A percentile compares a stretch with the other conserved stretches of the same genome.
Evolutionary conservation across 2,113 vertebrate genomes (phyloP).

Genomic region (Actenoides lindsayi): DNA sequence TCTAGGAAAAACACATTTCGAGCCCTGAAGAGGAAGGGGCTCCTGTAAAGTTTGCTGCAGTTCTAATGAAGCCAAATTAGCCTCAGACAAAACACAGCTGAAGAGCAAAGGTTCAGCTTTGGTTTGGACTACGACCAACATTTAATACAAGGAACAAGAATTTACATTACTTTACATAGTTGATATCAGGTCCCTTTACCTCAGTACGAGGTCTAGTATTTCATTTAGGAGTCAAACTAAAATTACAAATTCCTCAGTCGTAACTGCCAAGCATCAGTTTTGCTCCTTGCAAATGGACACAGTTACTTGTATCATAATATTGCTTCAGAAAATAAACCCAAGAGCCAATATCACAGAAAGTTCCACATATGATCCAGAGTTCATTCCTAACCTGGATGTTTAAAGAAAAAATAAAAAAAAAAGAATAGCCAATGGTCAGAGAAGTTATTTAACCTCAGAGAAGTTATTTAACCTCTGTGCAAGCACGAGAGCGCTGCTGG

Average conservation of each 20-base stretch:
- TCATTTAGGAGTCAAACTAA: background rate
- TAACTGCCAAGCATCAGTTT: constrained; percentile 37
- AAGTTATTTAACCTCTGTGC: background rate
- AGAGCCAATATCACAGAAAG: background rate
- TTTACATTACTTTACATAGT: constrained; percentile 56
- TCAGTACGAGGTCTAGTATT: background rate
- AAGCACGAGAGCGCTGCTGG: constrained; percentile 65
- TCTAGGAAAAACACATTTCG: constrained; percentile 33
- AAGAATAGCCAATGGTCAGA: background rate
- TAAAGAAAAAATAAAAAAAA: background rate
- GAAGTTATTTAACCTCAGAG: background rate
- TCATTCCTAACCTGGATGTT: background rate
- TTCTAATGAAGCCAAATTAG: constrained; percentile 22
- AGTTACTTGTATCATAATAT: constrained; percentile 37
- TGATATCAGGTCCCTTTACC: background rate
- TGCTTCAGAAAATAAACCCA: constrained; percentile 67
- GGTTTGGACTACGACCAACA: constrained; percentile 34
- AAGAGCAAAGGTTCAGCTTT: constrained; percentile 42
- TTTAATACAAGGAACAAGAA: constrained; percentile 22
- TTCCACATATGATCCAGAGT: background rate
- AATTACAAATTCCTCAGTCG: background rate
- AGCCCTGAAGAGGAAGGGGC: background rate
- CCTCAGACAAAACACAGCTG: constrained; percentile 44
- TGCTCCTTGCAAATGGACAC: constrained; percentile 9
- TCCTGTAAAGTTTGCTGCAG: constrained; percentile 10